These are phyloP conservation scores for Polypedilum pembai DNA, from an alignment of 1,140 invertebrate genomes.

Conservation along the genomic window DNA sequence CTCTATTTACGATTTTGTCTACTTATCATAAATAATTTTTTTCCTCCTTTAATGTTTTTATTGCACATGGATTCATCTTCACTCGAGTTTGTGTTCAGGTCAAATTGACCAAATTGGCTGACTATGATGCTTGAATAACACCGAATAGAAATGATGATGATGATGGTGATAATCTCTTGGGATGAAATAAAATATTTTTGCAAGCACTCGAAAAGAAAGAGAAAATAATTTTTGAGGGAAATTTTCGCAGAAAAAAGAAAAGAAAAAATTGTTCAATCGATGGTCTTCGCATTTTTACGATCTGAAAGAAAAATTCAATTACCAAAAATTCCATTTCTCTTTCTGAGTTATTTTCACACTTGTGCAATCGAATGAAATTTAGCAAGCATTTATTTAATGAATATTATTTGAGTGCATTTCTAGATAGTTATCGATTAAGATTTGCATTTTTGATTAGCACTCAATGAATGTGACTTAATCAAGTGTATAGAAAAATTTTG, in stretches of 20 bases:
- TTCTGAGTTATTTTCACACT: slow-evolving; percentile 22
- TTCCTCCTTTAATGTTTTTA: slow-evolving; percentile 12
- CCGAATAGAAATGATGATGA: background rate
- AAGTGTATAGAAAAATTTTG: background rate
- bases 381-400: too few relatives aligned
- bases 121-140: background rate
- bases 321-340: background rate
- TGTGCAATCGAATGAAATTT: too few relatives aligned
- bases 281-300: too few relatives aligned
- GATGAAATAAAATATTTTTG: slow-evolving; percentile 26
- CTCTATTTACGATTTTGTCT: background rate
- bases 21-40: too few relatives aligned
- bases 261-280: too few relatives aligned
- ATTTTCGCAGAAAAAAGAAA: too few relatives aligned
- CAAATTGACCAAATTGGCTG: slow-evolving; percentile 27
- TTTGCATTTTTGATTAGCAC: background rate
- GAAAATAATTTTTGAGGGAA: too few relatives aligned
- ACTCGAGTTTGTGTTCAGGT: background rate
- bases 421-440: too few relatives aligned
- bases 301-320: background rate
- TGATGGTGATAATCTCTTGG: slow-evolving; percentile 1
- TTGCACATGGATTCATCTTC: slow-evolving; percentile 21
- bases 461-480: slow-evolving; percentile 26
- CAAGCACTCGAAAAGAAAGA: too few relatives aligned
- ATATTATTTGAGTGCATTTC: too few relatives aligned